Percentiles rank a stretch among this genome's conserved stretches.
Conservation (phyloP, 2,113 vertebrate species). For the Elanus axillaris region DNA sequence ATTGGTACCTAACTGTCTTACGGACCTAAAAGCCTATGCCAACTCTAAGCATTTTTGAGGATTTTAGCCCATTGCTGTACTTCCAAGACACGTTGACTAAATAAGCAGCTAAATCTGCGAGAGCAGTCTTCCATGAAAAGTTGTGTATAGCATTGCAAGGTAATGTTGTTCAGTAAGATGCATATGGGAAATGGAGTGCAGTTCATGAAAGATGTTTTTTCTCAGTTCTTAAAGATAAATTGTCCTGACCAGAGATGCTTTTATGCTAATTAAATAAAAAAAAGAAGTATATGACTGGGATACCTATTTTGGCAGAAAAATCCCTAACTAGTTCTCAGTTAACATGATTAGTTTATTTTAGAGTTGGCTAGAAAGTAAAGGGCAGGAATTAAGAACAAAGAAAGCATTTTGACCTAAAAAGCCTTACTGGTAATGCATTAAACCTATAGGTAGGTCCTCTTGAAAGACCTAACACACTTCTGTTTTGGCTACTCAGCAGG, state of each 20-base stretch:
- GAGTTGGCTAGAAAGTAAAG: not conserved
- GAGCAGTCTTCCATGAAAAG: not conserved
- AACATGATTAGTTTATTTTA: not conserved
- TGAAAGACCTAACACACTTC: not conserved
- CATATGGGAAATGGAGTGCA: not conserved
- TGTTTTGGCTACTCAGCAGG: not conserved
- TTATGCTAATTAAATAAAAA: not conserved
- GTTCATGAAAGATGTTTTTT: not conserved
- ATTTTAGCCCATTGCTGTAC: not conserved
- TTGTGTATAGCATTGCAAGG: not conserved
- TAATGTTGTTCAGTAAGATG: not conserved
- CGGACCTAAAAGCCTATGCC: accelerated
- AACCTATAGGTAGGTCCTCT: not conserved
- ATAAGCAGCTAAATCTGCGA: not conserved
- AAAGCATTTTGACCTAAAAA: not conserved
- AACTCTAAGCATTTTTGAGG: not conserved
- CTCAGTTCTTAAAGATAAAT: not conserved
- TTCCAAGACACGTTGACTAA: not conserved
- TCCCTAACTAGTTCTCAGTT: not conserved
- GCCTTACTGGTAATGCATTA: not conserved
- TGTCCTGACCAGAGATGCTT: not conserved
- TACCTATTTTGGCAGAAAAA: not conserved
- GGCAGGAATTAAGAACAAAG: not conserved
- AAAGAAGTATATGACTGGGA: not conserved
- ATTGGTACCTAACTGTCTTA: not conserved